Evolutionary conservation across 2,888 invertebrate genomes (phyloP).

Genomic region (Leucoma salicis): DNA sequence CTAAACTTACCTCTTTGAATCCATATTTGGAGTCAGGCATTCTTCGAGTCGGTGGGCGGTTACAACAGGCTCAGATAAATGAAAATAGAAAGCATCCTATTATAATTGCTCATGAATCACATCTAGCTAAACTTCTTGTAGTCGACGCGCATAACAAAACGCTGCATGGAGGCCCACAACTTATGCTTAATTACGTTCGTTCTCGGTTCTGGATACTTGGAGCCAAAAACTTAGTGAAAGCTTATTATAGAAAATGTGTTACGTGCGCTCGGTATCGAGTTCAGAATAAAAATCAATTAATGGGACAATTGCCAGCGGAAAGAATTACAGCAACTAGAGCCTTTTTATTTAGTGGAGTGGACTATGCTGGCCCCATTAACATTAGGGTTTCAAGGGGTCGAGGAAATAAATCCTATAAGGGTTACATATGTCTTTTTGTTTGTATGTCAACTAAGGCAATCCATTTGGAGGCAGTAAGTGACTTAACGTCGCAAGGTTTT

Average conservation of each 20-base stretch:
- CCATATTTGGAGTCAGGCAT: not conserved
- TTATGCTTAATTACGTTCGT: not conserved
- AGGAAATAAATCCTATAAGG: conserved; percentile 1
- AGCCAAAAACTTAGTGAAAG: not conserved
- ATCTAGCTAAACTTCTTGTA: not conserved
- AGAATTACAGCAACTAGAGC: not conserved
- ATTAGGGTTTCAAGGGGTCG: not conserved
- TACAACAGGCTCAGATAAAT: not conserved
- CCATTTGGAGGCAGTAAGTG: conserved; percentile 1
- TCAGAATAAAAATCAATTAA: not conserved
- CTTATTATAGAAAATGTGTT: not conserved
- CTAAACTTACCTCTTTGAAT: not conserved
- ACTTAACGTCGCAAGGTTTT: not conserved
- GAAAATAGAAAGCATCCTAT: not conserved
- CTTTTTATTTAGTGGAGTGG: not conserved
- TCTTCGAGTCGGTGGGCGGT: not conserved
- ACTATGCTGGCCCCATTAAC: conserved; percentile 4
- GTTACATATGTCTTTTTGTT: conserved; percentile 1
- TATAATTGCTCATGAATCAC: not conserved
- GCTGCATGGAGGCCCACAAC: not conserved
- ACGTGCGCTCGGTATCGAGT: not conserved
- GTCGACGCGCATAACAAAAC: not conserved
- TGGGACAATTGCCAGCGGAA: not conserved
- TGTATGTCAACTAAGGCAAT: conserved; percentile 4
- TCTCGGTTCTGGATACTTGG: not conserved